phyloP scores from a whole-genome alignment of 2,888 invertebrate species.

The Metallyticus violacea region DNA sequence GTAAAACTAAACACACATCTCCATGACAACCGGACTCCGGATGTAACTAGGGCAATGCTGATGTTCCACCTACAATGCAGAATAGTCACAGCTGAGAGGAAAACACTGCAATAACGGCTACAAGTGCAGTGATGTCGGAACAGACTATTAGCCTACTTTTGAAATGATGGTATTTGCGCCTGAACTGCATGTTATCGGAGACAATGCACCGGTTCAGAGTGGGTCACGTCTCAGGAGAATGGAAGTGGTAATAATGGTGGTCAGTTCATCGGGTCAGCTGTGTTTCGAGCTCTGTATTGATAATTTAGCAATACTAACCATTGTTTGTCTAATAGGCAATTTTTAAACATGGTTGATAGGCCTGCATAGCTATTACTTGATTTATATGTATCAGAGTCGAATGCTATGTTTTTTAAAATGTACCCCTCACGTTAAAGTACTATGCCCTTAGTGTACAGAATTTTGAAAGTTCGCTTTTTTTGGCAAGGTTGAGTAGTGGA shows the following conservation, averaged over 20 bases:
- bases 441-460: no score
- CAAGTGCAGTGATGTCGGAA: not conserved
- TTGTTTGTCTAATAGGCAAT: no score
- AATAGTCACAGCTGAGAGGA: not conserved
- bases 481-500: no score
- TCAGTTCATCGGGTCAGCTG: not conserved
- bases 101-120: not conserved
- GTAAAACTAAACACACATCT: not conserved
- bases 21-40: not conserved
- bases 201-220: not conserved
- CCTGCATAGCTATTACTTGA: no score
- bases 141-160: not conserved
- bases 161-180: not conserved
- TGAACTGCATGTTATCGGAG: not conserved
- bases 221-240: not conserved
- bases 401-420: no score
- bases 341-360: no score
- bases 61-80: not conserved
- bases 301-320: not conserved
- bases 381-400: no score
- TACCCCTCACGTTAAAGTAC: no score
- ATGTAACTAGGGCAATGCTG: not conserved
- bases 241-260: not conserved
- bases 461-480: no score
- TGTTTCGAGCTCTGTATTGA: not conserved